Percentiles rank a stretch among this genome's conserved stretches.
Conservation (phyloP, 2,113 vertebrate genomes). For the Calidris pygmaea region DNA sequence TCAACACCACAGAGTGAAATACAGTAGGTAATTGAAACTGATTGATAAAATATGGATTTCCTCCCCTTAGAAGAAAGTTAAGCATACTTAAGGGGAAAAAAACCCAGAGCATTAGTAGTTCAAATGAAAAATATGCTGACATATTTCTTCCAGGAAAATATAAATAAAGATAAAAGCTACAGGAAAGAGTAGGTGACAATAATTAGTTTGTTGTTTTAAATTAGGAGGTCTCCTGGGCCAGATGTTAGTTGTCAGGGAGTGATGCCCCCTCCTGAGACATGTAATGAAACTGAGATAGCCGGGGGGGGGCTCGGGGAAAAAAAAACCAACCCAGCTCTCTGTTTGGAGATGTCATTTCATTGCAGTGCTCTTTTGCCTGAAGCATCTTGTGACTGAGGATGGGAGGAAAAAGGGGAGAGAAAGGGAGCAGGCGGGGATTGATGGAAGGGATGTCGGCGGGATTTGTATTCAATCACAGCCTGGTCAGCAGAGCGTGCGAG, state of each 20-base stretch:
- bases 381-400: not conserved
- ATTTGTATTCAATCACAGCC: constrained; percentile 34
- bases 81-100: constrained; percentile 33
- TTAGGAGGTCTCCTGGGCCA: constrained; percentile 72
- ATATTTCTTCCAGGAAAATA: constrained; percentile 7
- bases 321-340: not conserved
- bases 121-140: constrained; percentile 39
- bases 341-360: constrained; percentile 20
- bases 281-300: constrained; percentile 70
- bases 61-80: constrained; percentile 39
- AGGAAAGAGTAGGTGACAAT: constrained; percentile 71
- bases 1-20: constrained; percentile 44
- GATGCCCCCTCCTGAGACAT: constrained; percentile 69
- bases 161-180: constrained; percentile 59
- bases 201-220: constrained; percentile 76
- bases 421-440: not conserved
- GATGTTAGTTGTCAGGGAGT: constrained; percentile 71
- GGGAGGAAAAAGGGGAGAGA: not conserved
- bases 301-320: not conserved
- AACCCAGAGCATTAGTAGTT: constrained; percentile 2
- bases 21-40: constrained; percentile 53
- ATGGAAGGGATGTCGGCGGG: not conserved
- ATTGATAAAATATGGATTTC: constrained; percentile 62
- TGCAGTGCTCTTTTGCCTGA: not conserved
- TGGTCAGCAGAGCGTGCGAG: not conserved